Percentiles rank a stretch among this genome's conserved stretches.
Evolutionary conservation across 2,888 invertebrate species (phyloP).

Genomic region (Xanthorhoe designata): DNA sequence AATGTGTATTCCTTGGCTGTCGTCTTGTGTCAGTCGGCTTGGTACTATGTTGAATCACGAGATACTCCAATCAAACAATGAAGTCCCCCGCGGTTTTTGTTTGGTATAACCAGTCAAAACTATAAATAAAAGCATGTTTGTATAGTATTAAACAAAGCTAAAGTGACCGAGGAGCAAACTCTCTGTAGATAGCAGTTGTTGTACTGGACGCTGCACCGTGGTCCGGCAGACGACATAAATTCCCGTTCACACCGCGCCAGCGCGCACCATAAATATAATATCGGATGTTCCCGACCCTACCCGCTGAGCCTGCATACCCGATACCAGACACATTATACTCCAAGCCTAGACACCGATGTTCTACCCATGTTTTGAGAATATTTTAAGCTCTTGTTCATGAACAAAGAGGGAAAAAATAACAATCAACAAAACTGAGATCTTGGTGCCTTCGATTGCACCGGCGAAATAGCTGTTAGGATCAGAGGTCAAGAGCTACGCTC

Average conservation of each 20-base stretch:
- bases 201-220: not conserved
- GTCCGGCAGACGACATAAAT: conserved; percentile 33
- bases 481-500: no score
- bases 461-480: no score
- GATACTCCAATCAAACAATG: not conserved
- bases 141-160: not conserved
- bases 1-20: not conserved
- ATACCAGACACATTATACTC: not conserved
- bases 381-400: not conserved
- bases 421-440: no score
- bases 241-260: conserved; percentile 21
- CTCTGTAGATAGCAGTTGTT: not conserved
- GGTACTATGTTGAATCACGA: not conserved
- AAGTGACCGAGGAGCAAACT: not conserved
- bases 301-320: not conserved
- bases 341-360: not conserved
- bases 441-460: no score
- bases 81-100: not conserved
- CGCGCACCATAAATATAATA: conserved; percentile 18
- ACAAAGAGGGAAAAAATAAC: not conserved
- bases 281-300: not conserved
- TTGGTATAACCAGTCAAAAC: not conserved
- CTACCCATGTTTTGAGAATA: not conserved
- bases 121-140: not conserved
- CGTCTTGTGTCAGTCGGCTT: not conserved